phyloP scores from a whole-genome alignment of 2,113 vertebrate genomes.

The Lampris incognitus region DNA sequence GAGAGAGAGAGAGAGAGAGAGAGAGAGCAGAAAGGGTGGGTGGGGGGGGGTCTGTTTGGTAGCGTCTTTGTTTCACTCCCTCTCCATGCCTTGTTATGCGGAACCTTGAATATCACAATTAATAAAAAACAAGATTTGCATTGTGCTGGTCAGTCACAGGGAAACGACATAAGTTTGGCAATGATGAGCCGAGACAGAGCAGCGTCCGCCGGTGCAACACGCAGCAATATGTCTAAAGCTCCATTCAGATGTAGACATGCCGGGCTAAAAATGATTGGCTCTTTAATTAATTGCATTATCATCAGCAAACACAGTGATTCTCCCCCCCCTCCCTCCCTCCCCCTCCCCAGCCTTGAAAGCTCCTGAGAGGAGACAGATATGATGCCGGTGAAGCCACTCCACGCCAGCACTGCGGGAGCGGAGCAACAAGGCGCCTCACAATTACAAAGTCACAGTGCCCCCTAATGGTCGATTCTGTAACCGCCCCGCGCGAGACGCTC shows the following conservation, averaged over 20 bases:
- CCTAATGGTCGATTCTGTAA: slow-evolving; percentile 47
- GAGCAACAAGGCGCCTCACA: slow-evolving; percentile 65
- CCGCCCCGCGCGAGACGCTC: slow-evolving; percentile 21
- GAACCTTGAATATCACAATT: slow-evolving; percentile 43
- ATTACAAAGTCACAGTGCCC: slow-evolving; percentile 77
- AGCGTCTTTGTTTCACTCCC: slow-evolving; percentile 15
- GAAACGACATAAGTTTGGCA: slow-evolving; percentile 53
- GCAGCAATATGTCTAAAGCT: slow-evolving; percentile 65
- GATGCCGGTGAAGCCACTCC: slow-evolving; percentile 59
- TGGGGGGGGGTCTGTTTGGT: slow-evolving; percentile 12
- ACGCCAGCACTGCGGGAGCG: slow-evolving; percentile 62
- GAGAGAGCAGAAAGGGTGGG: too few species aligned
- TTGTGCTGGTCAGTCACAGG: slow-evolving; percentile 36
- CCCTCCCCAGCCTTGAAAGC: slow-evolving; percentile 56
- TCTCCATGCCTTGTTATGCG: slow-evolving; percentile 27
- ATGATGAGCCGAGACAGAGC: slow-evolving; percentile 52
- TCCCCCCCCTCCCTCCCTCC: slow-evolving; percentile 68
- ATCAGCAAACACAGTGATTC: slow-evolving; percentile 80
- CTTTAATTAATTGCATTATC: slow-evolving; percentile 82
- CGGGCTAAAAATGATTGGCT: slow-evolving; percentile 77
- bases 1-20: too few species aligned
- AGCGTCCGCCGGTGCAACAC: slow-evolving; percentile 47
- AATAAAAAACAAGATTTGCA: slow-evolving; percentile 57
- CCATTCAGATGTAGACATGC: slow-evolving; percentile 68
- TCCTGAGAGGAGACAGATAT: slow-evolving; percentile 77